Base-by-base conservation (phyloP, 2,888 invertebrate genomes). In the Tryphoninae sp. region DNA sequence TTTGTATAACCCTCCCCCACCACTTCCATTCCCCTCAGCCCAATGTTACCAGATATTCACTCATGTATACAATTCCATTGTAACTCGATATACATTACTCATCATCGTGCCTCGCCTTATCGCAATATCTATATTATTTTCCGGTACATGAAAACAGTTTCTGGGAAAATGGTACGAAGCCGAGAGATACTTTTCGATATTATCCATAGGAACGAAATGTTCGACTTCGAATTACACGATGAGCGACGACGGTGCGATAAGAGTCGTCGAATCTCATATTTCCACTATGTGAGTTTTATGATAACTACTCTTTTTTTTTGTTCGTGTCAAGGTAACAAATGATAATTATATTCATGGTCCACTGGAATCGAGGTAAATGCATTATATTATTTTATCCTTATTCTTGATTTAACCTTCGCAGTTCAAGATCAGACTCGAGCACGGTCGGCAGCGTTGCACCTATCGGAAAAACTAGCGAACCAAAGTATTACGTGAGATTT, bases 161-260 rank as follows among this genome's bases (percentile, higher is more conserved):
- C 89, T 95, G 88, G 96, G 97, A 55, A 94, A 94, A 87, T 97
- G 96, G 96, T 96, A 95, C 88, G 96, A 97, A 90, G 94, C 94
- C 19, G 95, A 96, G 86, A 94, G 95, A 87, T 97, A 96, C 91
- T 96, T 96, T 87, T 95, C 95, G 59, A 87, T 96, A n/a, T 96
- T 96, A 89, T 95, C 96, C 90, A 91, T 95, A n/a, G 96, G 95
- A 3, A 96, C 95, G 49, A 95, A 95, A 88, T 97, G 97, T 89
- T 94, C 96, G 73, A 95, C 94, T 4, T 96, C 96, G 0, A 93
- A 94, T 81, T 96, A 96, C 90, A 92, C 91, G 81, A 88, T 87
- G 83, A 92, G 87, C 85, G 93, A 90, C 86, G 94, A 93, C 85
- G 92, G 92, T 7, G 87, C 91, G 2, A 85, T 93, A 7, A 90